Evolutionary conservation across 2,113 vertebrate species (phyloP).

Genomic region (Rattus norvegicus): GRCr8 NC_086021.1:45833501-45834000

Average conservation of each 20-base stretch:
- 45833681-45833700: too few relatives aligned
- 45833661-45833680: background rate
- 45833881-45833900: background rate
- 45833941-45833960: background rate
- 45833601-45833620: background rate
- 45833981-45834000: background rate
- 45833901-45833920: background rate
- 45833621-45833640: background rate
- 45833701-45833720: too few relatives aligned
- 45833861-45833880: background rate
- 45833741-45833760: background rate
- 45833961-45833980: background rate
- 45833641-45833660: background rate
- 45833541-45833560: background rate
- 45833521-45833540: background rate
- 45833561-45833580: background rate
- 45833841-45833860: background rate
- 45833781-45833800: background rate
- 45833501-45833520: background rate
- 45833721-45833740: background rate
- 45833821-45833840: background rate
- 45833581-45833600: background rate
- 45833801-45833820: background rate
- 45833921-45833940: background rate
- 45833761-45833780: background rate